A percentile compares a stretch with the other conserved stretches of the same genome.
Evolutionary conservation across 1,140 invertebrate species (phyloP).

Genomic region (Zaprionus camerounensis): DNA sequence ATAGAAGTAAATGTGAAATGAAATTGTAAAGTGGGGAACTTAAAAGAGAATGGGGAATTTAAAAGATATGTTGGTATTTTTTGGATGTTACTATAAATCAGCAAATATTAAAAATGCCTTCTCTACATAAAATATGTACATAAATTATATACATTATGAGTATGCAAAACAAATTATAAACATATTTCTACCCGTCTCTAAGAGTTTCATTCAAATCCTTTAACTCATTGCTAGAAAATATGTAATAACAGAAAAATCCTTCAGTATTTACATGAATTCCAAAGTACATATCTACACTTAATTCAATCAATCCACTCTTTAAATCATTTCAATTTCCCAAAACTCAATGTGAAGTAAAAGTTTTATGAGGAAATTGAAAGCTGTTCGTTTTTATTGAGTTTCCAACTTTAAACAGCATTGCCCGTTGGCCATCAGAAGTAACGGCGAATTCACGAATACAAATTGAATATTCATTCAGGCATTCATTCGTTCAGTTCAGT

Average conservation of each 20-base stretch:
- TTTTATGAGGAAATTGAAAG: constrained; percentile 15
- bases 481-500: constrained; percentile 42
- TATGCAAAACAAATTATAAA: neutral
- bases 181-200: neutral
- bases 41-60: neutral
- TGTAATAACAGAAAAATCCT: no score
- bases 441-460: constrained; percentile 29
- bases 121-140: neutral
- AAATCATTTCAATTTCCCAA: neutral
- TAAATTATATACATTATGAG: neutral
- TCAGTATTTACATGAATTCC: no score
- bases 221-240: neutral
- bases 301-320: neutral
- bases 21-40: neutral
- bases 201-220: no score
- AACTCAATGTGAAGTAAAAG: neutral
- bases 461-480: constrained; percentile 75
- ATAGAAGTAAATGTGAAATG: neutral
- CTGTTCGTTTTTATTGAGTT: constrained; percentile 37
- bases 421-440: constrained; percentile 17
- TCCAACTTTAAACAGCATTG: constrained; percentile 32
- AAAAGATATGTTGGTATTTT: neutral
- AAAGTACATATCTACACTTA: neutral
- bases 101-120: neutral
- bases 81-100: neutral